Evolutionary conservation across 2,113 vertebrate genomes (phyloP), one percentile per base, ranked within the genome.

Genomic region (Hippoglossus stenolepis): DNA sequence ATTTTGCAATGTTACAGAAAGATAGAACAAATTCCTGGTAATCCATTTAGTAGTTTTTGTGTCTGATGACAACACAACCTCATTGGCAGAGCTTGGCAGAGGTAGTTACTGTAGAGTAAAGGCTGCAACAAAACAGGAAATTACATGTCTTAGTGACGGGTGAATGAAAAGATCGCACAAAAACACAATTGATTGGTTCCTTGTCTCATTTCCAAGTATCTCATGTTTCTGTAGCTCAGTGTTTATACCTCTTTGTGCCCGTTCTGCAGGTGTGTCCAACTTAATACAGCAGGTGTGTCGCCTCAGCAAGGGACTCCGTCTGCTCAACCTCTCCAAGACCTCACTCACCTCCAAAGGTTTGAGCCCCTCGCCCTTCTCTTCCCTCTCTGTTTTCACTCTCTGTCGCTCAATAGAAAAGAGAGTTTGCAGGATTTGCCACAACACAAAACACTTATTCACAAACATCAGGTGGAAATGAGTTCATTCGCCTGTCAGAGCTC

Each of bases 301-400:
- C 76, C 96, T 96, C 85, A 96, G 94, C 65, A 96, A 96, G 49
- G 97, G 97, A 43, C 95, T 97, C 54, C 96, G 95, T 80, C 95
- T 95, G 75, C 94, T 97, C 72, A 97, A 96, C 93, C 94, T 97
- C 90, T 96, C 96, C 85, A 97, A 96, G 94, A 97, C 96, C 57
- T 95, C 96, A 3, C 95, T 97, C 85, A 96, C 96, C 53, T 95
- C 96, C 5, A 95, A 96, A 95, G 96, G 96, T 97, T 75, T 56
- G 87, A 40, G 9, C 47, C 10, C 8, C 31, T 31, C 31, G 6
- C 31, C 31, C 6, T 31, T 5, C 31, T 31, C 31, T 7, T 31
- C 31, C 31, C 49, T 24, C 14, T 24, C 6, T 49, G 6, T 43
- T 12, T 26, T 14, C 14, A 3, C 3, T 15, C 26, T 56, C 57